A percentile compares a stretch with the other conserved stretches of the same genome.
Evolutionary conservation across 1,140 invertebrate genomes (phyloP).

Genomic region (Lepidurus arcticus): DNA sequence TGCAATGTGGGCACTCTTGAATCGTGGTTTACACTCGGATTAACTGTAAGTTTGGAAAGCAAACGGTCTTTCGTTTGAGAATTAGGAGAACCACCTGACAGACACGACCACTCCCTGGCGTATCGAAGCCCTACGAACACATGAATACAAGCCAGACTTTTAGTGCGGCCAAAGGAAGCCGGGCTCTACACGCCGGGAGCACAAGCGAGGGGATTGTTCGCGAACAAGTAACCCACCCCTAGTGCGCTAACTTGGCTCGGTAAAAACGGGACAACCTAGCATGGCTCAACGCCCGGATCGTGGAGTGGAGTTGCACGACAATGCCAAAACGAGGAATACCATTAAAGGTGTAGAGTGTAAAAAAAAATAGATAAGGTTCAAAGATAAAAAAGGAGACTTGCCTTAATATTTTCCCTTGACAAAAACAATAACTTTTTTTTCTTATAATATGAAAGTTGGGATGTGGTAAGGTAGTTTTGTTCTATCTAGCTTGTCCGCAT

Average conservation of each 20-base stretch:
- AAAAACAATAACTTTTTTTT: not conserved
- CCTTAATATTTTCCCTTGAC: not conserved
- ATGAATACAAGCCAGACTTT: conserved; percentile 22
- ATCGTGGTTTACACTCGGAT: not conserved
- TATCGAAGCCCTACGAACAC: not conserved
- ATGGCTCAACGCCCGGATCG: not conserved
- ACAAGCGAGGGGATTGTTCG: not conserved
- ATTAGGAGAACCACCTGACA: not conserved
- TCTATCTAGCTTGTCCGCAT: no score
- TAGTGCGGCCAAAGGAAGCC: not conserved
- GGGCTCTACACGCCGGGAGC: not conserved
- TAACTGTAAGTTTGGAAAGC: not conserved
- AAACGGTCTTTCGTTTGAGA: not conserved
- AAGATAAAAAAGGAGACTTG: not conserved
- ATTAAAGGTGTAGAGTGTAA: conserved; percentile 3
- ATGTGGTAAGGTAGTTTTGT: no score
- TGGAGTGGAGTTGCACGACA: not conserved
- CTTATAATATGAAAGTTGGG: no score
- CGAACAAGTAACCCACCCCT: conserved; percentile 10
- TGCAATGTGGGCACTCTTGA: no score
- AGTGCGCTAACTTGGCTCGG: not conserved
- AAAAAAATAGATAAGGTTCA: not conserved
- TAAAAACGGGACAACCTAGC: not conserved
- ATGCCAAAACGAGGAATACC: not conserved
- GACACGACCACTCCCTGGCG: conserved; percentile 20